A percentile compares a stretch with the other conserved stretches of the same genome.
phyloP scores from a whole-genome alignment of 2,113 vertebrate species.

The Paracanthobrama guichenoti region DNA sequence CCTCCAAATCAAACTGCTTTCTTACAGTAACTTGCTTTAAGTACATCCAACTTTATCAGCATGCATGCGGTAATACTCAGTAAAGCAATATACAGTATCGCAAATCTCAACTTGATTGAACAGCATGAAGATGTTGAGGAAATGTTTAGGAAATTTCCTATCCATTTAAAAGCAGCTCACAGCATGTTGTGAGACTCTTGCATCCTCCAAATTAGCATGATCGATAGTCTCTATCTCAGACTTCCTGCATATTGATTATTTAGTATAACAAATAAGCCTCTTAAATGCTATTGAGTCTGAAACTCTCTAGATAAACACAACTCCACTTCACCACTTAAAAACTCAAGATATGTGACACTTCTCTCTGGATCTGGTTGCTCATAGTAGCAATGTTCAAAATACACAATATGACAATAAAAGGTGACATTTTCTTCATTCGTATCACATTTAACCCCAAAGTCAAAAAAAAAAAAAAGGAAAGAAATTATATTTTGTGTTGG shows the following conservation, averaged over 20 bases:
- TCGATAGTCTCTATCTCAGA: neutral
- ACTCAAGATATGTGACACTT: neutral
- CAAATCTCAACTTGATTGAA: neutral
- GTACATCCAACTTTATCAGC: no score
- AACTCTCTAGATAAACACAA: neutral
- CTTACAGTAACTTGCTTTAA: no score
- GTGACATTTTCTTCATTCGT: neutral
- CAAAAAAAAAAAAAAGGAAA: neutral
- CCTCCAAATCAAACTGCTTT: neutral
- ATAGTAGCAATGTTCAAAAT: no score
- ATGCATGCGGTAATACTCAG: no score
- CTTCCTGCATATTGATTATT: slow-evolving; percentile 4
- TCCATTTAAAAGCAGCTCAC: neutral
- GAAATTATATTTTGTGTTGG: neutral
- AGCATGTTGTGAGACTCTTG: neutral
- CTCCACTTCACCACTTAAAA: neutral
- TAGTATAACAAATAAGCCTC: neutral
- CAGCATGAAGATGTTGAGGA: no score
- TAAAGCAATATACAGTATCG: no score
- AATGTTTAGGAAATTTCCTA: neutral
- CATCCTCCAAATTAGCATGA: neutral
- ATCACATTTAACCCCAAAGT: neutral
- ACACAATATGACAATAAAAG: neutral
- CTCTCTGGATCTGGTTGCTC: no score
- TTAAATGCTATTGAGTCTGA: neutral